Evolutionary conservation across 2,113 vertebrate genomes (phyloP).

Genomic region (Rhadina sibilatrix): DNA sequence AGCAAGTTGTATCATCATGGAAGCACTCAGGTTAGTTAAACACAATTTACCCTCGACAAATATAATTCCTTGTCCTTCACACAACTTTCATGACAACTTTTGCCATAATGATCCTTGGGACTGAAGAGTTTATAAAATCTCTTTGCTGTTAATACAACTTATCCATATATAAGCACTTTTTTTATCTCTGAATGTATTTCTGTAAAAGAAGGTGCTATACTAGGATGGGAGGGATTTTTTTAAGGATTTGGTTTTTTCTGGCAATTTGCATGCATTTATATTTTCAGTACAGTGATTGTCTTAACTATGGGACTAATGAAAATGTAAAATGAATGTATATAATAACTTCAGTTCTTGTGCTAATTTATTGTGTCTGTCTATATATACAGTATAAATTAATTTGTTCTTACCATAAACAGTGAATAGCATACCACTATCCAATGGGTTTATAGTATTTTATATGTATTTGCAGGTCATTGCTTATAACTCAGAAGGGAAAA

Average conservation of each 20-base stretch:
- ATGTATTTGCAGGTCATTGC: conserved; percentile 84
- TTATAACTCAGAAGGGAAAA: conserved; percentile 95
- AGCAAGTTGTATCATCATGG: background rate
- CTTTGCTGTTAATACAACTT: background rate
- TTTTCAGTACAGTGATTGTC: background rate
- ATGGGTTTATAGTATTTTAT: background rate
- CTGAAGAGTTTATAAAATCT: background rate
- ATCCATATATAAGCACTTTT: background rate
- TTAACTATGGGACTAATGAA: background rate
- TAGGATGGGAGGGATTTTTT: background rate
- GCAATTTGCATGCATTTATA: background rate
- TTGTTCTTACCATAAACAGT: background rate
- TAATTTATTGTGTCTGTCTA: background rate
- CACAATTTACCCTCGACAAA: background rate
- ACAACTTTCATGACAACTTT: background rate
- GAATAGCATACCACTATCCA: background rate
- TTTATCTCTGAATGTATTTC: background rate
- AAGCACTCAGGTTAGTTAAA: background rate
- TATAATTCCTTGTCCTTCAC: background rate
- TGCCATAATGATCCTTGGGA: background rate
- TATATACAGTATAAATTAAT: background rate
- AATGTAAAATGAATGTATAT: background rate
- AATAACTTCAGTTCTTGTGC: background rate
- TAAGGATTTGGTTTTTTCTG: background rate
- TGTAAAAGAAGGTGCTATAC: background rate